Conservation (phyloP, 2,888 invertebrate genomes). For the Drosophila paranaensis region DNA sequence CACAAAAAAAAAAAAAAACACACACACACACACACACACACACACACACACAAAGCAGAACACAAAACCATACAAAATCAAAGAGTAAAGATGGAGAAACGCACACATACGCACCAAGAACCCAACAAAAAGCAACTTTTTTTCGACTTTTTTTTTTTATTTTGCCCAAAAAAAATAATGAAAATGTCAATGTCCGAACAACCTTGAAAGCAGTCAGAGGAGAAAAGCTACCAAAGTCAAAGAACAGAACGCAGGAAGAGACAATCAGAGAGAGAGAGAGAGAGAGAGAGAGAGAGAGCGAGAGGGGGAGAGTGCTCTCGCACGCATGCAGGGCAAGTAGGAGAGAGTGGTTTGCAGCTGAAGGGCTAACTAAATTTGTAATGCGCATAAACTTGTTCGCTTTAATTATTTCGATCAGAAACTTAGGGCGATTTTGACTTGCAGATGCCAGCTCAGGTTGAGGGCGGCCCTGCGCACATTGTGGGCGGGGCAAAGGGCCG, state of each 20-base stretch:
- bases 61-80: slow-evolving; percentile 55
- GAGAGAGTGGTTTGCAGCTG: slow-evolving; percentile 43
- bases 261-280: slow-evolving; percentile 16
- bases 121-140: slow-evolving; percentile 52
- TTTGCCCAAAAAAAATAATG: slow-evolving; percentile 74
- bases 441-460: slow-evolving; percentile 29
- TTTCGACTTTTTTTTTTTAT: slow-evolving; percentile 44
- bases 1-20: slow-evolving; percentile 20
- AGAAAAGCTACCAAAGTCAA: slow-evolving; percentile 72
- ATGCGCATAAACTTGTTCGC: slow-evolving; percentile 67
- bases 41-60: too few relatives aligned
- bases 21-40: too few relatives aligned
- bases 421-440: slow-evolving; percentile 62
- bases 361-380: slow-evolving; percentile 67
- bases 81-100: slow-evolving; percentile 60
- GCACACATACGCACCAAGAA: slow-evolving; percentile 48
- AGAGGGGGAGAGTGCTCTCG: slow-evolving; percentile 3
- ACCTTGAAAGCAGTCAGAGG: slow-evolving; percentile 85
- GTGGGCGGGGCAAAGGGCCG: slow-evolving; percentile 19
- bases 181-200: slow-evolving; percentile 85
- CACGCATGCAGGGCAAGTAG: slow-evolving; percentile 7
- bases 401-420: slow-evolving; percentile 45
- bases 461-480: slow-evolving; percentile 2
- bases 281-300: slow-evolving; percentile 11
- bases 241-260: slow-evolving; percentile 44